These are phyloP conservation scores for Odontomachus brunneus DNA, from an alignment of 1,140 invertebrate genomes.

Conservation along the genomic window DNA sequence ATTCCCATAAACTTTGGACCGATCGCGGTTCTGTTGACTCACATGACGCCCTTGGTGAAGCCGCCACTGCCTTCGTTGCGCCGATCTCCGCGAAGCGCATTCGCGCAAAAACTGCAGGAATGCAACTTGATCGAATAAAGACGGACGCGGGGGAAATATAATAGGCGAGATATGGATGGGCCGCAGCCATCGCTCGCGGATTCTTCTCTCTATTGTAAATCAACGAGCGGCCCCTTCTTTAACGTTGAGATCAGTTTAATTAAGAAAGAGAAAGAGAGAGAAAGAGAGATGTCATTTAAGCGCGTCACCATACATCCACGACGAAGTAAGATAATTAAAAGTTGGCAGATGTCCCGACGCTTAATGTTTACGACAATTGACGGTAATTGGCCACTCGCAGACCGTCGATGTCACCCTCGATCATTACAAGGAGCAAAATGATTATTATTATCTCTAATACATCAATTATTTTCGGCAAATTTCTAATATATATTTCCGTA, in stretches of 20 bases:
- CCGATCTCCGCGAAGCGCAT: background rate
- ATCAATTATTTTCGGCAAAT: background rate
- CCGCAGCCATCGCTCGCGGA: background rate
- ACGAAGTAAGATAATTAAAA: conserved; percentile 48
- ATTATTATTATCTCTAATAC: background rate
- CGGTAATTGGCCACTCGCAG: conserved; percentile 32
- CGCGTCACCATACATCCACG: conserved; percentile 4
- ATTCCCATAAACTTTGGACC: background rate
- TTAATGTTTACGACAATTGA: conserved; percentile 47
- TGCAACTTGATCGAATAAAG: conserved; percentile 38
- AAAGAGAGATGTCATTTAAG: conserved; percentile 38
- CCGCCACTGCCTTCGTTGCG: background rate
- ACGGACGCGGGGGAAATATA: conserved; percentile 2
- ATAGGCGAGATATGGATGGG: conserved; percentile 24
- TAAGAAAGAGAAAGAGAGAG: background rate
- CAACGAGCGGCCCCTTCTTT: background rate
- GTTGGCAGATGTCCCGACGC: conserved; percentile 23
- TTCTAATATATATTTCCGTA: background rate
- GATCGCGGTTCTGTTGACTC: background rate
- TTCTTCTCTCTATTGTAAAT: conserved; percentile 13
- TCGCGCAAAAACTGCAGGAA: conserved; percentile 52
- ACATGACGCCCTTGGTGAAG: background rate
- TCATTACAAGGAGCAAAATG: background rate
- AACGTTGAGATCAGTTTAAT: conserved; percentile 29
- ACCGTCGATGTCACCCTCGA: conserved; percentile 9